Percentiles rank a stretch among this genome's conserved stretches.
Evolutionary conservation across 1,140 invertebrate species (phyloP).

Genomic region (Antheraea mylitta): DNA sequence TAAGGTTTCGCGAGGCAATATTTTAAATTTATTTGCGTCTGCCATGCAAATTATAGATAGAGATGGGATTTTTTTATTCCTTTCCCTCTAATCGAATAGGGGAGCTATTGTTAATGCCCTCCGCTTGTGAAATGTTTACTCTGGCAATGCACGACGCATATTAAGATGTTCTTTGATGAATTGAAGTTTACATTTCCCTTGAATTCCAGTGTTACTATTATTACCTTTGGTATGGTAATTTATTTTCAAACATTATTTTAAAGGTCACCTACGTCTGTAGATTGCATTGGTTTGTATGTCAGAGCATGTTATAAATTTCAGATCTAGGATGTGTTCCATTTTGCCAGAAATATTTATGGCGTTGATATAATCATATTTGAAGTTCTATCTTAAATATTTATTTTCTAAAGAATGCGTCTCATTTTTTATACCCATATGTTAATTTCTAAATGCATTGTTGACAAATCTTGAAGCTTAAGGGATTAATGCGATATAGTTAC

Average conservation of each 20-base stretch:
- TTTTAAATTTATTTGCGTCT: conserved; percentile 76
- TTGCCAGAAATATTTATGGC: too few species aligned
- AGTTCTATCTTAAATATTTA: too few species aligned
- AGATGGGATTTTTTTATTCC: conserved; percentile 55
- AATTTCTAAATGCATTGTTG: too few species aligned
- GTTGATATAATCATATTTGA: too few species aligned
- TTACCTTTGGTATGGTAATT: background rate
- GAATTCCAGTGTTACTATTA: background rate
- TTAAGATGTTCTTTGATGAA: conserved; percentile 6
- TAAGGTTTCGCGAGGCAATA: conserved; percentile 65
- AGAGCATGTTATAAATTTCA: too few species aligned
- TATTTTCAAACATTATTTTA: background rate
- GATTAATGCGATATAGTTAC: too few species aligned
- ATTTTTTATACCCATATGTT: too few species aligned
- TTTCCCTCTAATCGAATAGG: conserved; percentile 59
- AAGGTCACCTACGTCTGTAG: too few species aligned
- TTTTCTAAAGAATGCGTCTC: too few species aligned
- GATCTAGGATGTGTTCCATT: too few species aligned
- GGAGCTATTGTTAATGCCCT: conserved; percentile 51
- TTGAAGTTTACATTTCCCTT: background rate
- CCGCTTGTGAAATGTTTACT: conserved; percentile 37
- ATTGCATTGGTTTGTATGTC: too few species aligned
- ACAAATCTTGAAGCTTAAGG: too few species aligned
- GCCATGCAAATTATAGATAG: conserved; percentile 75
- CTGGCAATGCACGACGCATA: background rate